A percentile compares a stretch with the other conserved stretches of the same genome.
Evolutionary conservation across 2,888 invertebrate genomes (phyloP).

Genomic region (Tinea trinotella): DNA sequence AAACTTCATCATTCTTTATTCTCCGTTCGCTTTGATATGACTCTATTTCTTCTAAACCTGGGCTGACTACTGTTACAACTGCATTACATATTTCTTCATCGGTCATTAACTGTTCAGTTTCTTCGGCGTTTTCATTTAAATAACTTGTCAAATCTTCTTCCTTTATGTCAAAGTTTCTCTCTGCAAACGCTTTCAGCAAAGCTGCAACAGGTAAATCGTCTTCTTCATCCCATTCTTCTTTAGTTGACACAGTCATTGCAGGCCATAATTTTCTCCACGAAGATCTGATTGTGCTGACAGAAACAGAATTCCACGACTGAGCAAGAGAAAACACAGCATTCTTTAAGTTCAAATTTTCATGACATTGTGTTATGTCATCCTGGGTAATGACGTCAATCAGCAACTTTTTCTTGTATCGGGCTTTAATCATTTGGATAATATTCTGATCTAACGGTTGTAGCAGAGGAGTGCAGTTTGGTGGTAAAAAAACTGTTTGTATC

Average conservation of each 20-base stretch:
- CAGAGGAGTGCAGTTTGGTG: too few species aligned
- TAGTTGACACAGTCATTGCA: slow-evolving; percentile 28
- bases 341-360: too few species aligned
- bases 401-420: too few species aligned
- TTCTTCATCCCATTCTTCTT: slow-evolving; percentile 27
- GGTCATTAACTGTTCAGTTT: slow-evolving; percentile 29
- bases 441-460: too few species aligned
- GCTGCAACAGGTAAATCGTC: slow-evolving; percentile 27
- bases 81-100: slow-evolving; percentile 25
- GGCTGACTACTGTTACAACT: slow-evolving; percentile 25
- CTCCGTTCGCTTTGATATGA: slow-evolving; percentile 25
- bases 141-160: slow-evolving; percentile 27
- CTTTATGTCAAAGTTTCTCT: slow-evolving; percentile 29
- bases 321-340: too few species aligned
- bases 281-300: slow-evolving; percentile 27
- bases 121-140: slow-evolving; percentile 27
- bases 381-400: too few species aligned
- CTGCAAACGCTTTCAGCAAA: slow-evolving; percentile 29
- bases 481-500: too few species aligned
- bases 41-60: slow-evolving; percentile 25
- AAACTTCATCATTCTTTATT: slow-evolving; percentile 27
- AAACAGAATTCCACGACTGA: slow-evolving; percentile 29
- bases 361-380: too few species aligned
- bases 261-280: slow-evolving; percentile 31
- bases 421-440: too few species aligned